Conservation (phyloP, 2,113 vertebrate species). For the Gallinago paraguaiae region DNA sequence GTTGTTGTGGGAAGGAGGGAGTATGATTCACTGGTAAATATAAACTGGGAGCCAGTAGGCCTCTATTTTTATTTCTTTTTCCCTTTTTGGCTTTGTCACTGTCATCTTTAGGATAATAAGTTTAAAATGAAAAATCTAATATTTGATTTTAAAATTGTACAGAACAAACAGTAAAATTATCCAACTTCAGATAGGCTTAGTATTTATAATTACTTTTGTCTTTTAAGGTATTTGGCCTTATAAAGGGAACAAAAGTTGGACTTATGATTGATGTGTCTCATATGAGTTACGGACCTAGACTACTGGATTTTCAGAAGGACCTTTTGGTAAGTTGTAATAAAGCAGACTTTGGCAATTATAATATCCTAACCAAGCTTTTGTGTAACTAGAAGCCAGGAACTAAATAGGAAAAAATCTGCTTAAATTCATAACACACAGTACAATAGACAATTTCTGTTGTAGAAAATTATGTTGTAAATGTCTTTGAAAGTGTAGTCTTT, state of each 20-base stretch:
- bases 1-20: not conserved
- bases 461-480: not conserved
- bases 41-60: not conserved
- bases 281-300: conserved; percentile 28
- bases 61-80: not conserved
- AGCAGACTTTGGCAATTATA: not conserved
- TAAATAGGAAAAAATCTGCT: not conserved
- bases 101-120: not conserved
- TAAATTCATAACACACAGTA: not conserved
- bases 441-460: not conserved
- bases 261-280: conserved; percentile 75
- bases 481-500: not conserved
- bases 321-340: conserved; percentile 74
- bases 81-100: not conserved
- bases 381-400: not conserved
- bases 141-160: not conserved
- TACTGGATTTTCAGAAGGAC: conserved; percentile 73
- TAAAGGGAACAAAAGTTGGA: conserved; percentile 76
- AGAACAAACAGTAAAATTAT: not conserved
- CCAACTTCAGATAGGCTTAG: not conserved
- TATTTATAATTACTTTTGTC: not conserved
- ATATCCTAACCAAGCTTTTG: not conserved
- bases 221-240: conserved; percentile 79
- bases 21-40: not conserved
- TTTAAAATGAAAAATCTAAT: not conserved